Base-by-base conservation (phyloP, 2,113 vertebrate species). In the Halcyon malimbica region DNA sequence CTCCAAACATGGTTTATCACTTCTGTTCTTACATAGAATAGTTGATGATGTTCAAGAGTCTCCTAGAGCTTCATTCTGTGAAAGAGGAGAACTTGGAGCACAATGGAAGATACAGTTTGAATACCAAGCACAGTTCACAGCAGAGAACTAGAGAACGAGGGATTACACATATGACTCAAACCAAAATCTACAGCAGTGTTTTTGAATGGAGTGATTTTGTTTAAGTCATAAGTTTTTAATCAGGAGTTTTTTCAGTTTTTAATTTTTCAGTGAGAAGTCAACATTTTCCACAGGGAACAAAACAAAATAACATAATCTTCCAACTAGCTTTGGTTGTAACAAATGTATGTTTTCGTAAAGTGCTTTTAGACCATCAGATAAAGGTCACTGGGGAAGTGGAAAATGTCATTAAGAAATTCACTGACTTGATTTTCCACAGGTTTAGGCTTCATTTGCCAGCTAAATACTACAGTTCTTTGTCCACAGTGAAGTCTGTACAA, bases 371-470 rank as follows among this genome's bases (percentile, higher is more conserved):
- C 80, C 69, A 89, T 76, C 88, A 84, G 73, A 94, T 96, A 95
- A 96, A 94, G 92, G 94, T 95, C 86, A 16, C 92, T 84, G 53
- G 95, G 95, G 86, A 96, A 94, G 62, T 73, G 69, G 83, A 93
- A 97, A 96, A 96, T 95, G 76, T 86, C 85, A 83, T 95, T 95
- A 96, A 90, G 89, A 93, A 96, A 95, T 91, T 93, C 96, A 94
- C 76, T 95, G 86, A 87, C 83, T 97, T 94, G 80, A 94, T 93
- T 97, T 96, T 96, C 89, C 86, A 82, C 83, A 91, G 62, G 77
- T 96, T 97, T 96, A 94, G 57, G 80, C 94, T 85, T 96, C 76
- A 95, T 96, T 96, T 97, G 44, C 88, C 54, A 76, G 83, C 94
- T 96, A 94, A 96, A 96, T 81, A 81, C 64, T 90, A 82, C 65